Conservation (phyloP, 2,888 invertebrate genomes). For the Parthenolecanium corni region DNA sequence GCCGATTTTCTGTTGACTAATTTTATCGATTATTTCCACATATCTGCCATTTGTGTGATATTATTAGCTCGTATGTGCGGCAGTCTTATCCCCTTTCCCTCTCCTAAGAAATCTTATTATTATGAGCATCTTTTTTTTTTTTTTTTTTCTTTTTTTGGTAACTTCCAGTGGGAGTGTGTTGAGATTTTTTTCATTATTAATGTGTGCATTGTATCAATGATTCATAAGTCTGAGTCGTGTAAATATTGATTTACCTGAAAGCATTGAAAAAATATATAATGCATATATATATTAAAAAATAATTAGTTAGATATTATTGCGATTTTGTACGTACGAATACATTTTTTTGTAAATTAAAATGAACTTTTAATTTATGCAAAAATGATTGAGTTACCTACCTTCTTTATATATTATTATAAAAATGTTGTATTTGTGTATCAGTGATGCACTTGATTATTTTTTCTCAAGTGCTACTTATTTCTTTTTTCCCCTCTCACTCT, state of each 20-base stretch:
- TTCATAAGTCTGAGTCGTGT: slow-evolving; percentile 22
- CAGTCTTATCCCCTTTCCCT: background rate
- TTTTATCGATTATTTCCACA: background rate
- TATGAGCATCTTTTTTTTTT: slow-evolving; percentile 1
- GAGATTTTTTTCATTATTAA: slow-evolving; percentile 11
- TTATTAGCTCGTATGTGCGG: slow-evolving; percentile 17
- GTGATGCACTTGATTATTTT: background rate
- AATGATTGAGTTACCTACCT: background rate
- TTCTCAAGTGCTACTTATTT: background rate
- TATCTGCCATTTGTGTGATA: slow-evolving; percentile 12
- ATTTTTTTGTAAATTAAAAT: background rate
- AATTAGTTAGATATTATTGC: slow-evolving; percentile 7
- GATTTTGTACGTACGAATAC: slow-evolving; percentile 18
- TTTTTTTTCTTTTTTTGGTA: slow-evolving; percentile 5
- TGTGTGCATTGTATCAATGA: slow-evolving; percentile 29
- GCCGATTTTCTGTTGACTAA: background rate
- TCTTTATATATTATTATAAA: background rate
- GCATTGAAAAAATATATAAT: too few species aligned
- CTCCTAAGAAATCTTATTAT: slow-evolving; percentile 4
- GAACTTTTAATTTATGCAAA: background rate
- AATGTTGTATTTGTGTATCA: background rate
- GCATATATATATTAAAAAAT: background rate
- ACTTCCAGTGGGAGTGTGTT: slow-evolving; percentile 29
- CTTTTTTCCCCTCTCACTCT: background rate
- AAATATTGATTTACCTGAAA: background rate